Evolutionary conservation across 2,113 vertebrate species (phyloP).

Genomic region (Mormoops blainvillei): DNA sequence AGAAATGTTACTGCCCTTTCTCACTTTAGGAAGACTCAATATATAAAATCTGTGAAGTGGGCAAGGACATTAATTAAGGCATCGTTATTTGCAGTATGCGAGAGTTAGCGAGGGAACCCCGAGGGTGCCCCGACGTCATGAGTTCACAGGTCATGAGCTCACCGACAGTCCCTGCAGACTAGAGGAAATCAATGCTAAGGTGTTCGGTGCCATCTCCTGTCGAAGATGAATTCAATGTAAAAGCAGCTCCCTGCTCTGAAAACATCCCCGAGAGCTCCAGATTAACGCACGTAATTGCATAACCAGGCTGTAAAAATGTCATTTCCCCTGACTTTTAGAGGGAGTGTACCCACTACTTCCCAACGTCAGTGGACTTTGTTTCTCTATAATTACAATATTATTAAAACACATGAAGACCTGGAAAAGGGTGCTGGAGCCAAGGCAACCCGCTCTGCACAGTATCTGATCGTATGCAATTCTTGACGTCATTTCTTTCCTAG

Average conservation of each 20-base stretch:
- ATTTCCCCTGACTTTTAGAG: neutral
- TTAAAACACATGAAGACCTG: neutral
- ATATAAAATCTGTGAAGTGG: neutral
- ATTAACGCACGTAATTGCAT: neutral
- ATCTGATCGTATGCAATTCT: neutral
- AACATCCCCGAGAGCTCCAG: neutral
- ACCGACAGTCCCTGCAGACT: neutral
- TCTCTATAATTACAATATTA: neutral
- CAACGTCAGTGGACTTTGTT: neutral
- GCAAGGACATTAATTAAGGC: neutral
- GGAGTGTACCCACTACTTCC: neutral
- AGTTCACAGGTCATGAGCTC: neutral
- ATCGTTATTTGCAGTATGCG: neutral
- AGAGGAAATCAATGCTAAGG: neutral
- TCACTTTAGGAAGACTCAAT: neutral
- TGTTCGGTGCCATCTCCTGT: neutral
- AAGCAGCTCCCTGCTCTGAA: neutral
- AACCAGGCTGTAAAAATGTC: neutral
- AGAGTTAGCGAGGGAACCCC: neutral
- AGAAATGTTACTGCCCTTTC: neutral
- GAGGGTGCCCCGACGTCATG: fast-evolving
- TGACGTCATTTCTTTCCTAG: neutral
- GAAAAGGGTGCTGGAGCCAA: neutral
- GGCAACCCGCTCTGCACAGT: neutral
- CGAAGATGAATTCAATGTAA: neutral